Base-by-base conservation (phyloP, 2,888 invertebrate species). In the Drepanosiphum platanoidis region DNA sequence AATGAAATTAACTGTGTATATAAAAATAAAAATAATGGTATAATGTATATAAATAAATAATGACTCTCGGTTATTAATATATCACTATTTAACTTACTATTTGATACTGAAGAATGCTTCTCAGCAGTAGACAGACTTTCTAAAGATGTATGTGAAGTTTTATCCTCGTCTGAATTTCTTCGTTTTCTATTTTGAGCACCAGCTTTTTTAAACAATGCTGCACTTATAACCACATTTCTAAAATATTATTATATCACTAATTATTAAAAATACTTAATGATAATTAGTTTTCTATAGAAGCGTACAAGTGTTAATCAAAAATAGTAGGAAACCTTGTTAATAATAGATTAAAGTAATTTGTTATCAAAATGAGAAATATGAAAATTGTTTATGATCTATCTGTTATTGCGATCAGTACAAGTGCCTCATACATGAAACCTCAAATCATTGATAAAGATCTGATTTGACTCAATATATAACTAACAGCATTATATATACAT, bases 121-220 rank as follows among this genome's bases (percentile, higher is more conserved):
- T 83, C 82, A 39, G 70, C 27, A 30, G 80, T 79, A 8, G 80
- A 80, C 7, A 86, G 80, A 52, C 84, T 72, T 71, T 80, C 79
- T 86, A 80, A 58, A 32, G 80, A 80, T 3, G 78, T 79, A 86
- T 86, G 77, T 32, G 86, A 86, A 61, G n/a, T 61, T 68, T 86
- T 86, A 68, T 86, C 86, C 4, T 66, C 80, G 32, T 86, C 86
- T 1, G 77, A 86, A 32, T 88, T 83, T 32, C 88, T 87, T n/a
- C 88, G 87, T 84, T 87, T 88, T 42, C 87, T 87, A 70, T 92
- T 91, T 86, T 92, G 91, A 87, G 91, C 93, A 0, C 95, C 95
- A 13, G 96, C 96, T 87, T 93, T 93, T 18, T 95, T 93, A 89
- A 98, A 97, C 88, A 96, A 92, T 7, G 97, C 96, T 0, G 97